Evolutionary conservation across 1,140 invertebrate genomes (phyloP), one percentile per base, ranked within the genome.

Genomic region (Ceratina calcarata): DNA sequence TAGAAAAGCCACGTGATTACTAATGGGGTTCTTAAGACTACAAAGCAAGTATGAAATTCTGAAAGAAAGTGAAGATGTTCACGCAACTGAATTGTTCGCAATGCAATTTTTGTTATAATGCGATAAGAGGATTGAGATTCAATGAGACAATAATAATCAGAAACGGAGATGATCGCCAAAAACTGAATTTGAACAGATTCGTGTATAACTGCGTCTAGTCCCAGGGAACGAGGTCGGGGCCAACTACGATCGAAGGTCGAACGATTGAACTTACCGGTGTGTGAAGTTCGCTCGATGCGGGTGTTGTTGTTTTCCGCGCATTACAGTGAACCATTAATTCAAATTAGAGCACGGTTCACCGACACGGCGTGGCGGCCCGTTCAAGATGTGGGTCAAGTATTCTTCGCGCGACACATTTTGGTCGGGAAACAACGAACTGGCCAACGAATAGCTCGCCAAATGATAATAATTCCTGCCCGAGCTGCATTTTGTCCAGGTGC

Each of bases 281-380:
- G 24, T 61, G 24, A 73, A 67, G 67, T 22, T 78, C 60, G 18
- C 27, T 15, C 18, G 49, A 45, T 45, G 32, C 1, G 16, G 45
- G 13, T 51, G 61, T 20, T 64, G 62, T 79, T 66, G 62, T 67
- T 79, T 79, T 60, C 20, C 13, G 27, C 76, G 3, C 45, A n/a
- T 78, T 72, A 61, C 58, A 65, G 68, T 12, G 22, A 49, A 53
- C 60, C 76, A 78, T 78, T 78, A 62, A 72, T 78, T 72, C 69
- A 32, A 49, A 78, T 78, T 78, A 78, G 60, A 65, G 20, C 62
- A 72, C 27, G 53, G 71, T 64, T 71, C 45, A 6, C 67, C 37
- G 68, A 32, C 37, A 49, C 51, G 15, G 8, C 22, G 20, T 58
- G 10, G 45, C 27, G 27, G 16, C 12, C 10, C 0, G 58, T 0